Evolutionary conservation across 2,113 vertebrate genomes (phyloP), one percentile per base, ranked within the genome.

Genomic region (Numenius arquata): DNA sequence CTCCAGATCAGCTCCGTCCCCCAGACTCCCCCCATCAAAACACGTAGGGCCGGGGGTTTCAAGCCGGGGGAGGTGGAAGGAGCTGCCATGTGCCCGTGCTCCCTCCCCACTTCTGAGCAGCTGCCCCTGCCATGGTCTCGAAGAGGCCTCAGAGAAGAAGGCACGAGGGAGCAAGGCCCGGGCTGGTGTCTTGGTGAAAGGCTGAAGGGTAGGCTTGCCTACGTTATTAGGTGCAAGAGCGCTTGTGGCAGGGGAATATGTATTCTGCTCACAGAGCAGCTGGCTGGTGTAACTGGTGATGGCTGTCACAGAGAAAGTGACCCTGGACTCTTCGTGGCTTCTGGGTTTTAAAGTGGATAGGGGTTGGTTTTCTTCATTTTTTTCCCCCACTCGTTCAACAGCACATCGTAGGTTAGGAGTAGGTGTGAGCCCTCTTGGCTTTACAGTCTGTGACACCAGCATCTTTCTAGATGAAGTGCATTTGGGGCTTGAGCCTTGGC

Each of bases 231-330:
- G n/a, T 7, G 2, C 11, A 13, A 21, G 43, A 85, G 36, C 50
- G 36, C 43, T 58, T 0, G 0, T 59, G 66, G 16, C 7, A 15
- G 30, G 10, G 8, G 14, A 43, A 7, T 13, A 45, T 0, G 1
- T 1, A 4, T n/a, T 68, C 20, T 50, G 38, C 16, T 89, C 18
- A 15, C 3, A 3, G 36, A 59, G n/a, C 27, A 50, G 34, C 13
- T 72, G 79, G 10, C 40, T 55, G 59, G 3, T 81, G 5, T 61
- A 56, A 52, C 38, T 74, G 50, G 38, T 59, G 15, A 10, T 70
- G 30, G 14, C 43, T 87, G 36, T 36, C 36, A 19, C 26, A n/a
- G 63, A 41, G 48, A 29, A 77, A 14, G 18, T 52, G 50, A 8
- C 41, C 70, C 20, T 50, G 36, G 26, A 36, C 17, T 32, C 61